Evolutionary conservation across 2,888 invertebrate genomes (phyloP).

Genomic region (Andrena hattorfiana): DNA sequence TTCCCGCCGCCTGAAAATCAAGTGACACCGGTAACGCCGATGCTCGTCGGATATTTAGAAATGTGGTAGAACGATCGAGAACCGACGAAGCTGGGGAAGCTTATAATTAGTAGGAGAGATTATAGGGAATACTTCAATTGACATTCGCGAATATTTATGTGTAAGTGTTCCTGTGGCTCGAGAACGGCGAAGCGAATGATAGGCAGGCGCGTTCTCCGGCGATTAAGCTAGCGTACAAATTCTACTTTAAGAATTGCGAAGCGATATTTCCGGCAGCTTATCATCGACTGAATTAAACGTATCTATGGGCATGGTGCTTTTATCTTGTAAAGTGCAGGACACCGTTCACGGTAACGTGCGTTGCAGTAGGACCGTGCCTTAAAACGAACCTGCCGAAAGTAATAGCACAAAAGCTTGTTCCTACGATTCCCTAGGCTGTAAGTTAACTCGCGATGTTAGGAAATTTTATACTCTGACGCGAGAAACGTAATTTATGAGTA

Average conservation of each 20-base stretch:
- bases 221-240: slow-evolving; percentile 9
- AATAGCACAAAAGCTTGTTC: slow-evolving; percentile 18
- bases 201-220: neutral
- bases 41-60: neutral
- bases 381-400: neutral
- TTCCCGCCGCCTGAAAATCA: slow-evolving; percentile 92
- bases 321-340: slow-evolving; percentile 3
- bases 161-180: neutral
- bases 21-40: slow-evolving; percentile 71
- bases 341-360: neutral
- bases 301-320: neutral
- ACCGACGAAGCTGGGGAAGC: neutral
- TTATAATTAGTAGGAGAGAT: neutral
- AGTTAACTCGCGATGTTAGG: neutral
- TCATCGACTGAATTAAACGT: neutral
- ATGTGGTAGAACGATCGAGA: neutral
- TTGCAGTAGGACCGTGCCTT: slow-evolving; percentile 26
- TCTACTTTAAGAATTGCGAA: slow-evolving; percentile 14
- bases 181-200: neutral
- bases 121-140: neutral
- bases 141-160: slow-evolving; percentile 7
- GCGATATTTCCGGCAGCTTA: slow-evolving; percentile 15
- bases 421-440: neutral
- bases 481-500: neutral
- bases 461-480: slow-evolving; percentile 24